Conservation (phyloP, 2,888 invertebrate genomes). For the Seladonia tumulorum region DNA sequence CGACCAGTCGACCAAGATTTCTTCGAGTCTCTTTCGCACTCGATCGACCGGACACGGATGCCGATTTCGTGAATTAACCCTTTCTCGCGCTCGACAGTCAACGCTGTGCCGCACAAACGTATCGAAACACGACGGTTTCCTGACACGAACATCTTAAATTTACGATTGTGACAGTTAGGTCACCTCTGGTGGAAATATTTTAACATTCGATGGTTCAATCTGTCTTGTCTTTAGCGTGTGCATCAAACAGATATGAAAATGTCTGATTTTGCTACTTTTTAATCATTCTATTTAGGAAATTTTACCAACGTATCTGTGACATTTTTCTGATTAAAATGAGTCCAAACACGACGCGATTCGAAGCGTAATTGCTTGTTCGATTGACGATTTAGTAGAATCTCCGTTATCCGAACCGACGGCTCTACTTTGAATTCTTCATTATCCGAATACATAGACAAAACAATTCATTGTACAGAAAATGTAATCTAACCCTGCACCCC, state of each 20-base stretch:
- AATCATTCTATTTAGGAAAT: too few species aligned
- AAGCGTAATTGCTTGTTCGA: neutral
- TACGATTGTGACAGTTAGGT: neutral
- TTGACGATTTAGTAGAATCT: neutral
- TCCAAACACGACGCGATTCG: neutral
- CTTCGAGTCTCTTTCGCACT: conserved; percentile 42
- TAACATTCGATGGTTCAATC: neutral
- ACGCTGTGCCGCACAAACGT: neutral
- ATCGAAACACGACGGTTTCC: neutral
- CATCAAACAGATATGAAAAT: neutral
- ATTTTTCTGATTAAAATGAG: neutral
- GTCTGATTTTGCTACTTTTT: too few species aligned
- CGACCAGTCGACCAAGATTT: conserved; percentile 51
- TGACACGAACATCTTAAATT: neutral
- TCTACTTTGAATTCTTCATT: too few species aligned
- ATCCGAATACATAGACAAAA: too few species aligned
- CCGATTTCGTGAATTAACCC: conserved; percentile 27
- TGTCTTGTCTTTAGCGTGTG: neutral
- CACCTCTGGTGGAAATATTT: neutral
- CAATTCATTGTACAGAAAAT: too few species aligned
- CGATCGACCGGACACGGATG: conserved; percentile 32
- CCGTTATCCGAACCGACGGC: too few species aligned
- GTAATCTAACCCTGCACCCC: too few species aligned
- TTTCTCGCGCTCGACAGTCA: neutral
- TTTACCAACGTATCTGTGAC: neutral